A percentile compares a stretch with the other conserved stretches of the same genome.
phyloP scores from a whole-genome alignment of 2,888 invertebrate species.

The Xylota segnis region DNA sequence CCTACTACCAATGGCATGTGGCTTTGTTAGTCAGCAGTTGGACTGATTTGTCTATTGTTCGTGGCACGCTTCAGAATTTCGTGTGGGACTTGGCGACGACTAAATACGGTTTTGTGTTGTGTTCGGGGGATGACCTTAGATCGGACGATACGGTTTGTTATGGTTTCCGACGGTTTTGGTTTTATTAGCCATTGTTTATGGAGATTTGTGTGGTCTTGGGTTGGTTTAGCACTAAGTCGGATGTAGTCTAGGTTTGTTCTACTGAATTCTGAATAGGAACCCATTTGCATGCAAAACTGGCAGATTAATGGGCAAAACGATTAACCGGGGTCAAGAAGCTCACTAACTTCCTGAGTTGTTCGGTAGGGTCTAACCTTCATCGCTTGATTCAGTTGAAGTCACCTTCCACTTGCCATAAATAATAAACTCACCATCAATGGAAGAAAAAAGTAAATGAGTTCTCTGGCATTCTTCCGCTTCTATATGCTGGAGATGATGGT shows the following conservation, averaged over 20 bases:
- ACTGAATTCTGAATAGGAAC: neutral
- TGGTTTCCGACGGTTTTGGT: constrained; percentile 9
- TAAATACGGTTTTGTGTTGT: constrained; percentile 17
- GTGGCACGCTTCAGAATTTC: constrained; percentile 46
- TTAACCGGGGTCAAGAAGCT: no score
- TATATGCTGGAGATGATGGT: no score
- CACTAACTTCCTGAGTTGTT: no score
- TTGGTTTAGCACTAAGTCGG: neutral
- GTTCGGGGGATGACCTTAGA: constrained; percentile 9
- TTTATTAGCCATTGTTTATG: constrained; percentile 17
- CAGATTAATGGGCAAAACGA: no score
- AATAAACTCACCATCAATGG: no score
- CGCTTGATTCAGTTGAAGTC: no score
- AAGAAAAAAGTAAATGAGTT: no score
- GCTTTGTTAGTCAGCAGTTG: neutral
- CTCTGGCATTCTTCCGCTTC: no score
- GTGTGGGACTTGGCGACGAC: constrained; percentile 22
- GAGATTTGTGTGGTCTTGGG: constrained; percentile 8
- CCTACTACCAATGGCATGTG: constrained; percentile 6
- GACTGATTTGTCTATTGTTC: constrained; percentile 7
- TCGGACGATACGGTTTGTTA: neutral
- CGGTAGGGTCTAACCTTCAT: no score
- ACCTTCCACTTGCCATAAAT: no score
- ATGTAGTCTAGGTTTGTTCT: neutral
- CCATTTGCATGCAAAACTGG: no score